Evolutionary conservation across 2,113 vertebrate genomes (phyloP), one percentile per base, ranked within the genome.

Genomic region (Thinocorus orbignyianus): DNA sequence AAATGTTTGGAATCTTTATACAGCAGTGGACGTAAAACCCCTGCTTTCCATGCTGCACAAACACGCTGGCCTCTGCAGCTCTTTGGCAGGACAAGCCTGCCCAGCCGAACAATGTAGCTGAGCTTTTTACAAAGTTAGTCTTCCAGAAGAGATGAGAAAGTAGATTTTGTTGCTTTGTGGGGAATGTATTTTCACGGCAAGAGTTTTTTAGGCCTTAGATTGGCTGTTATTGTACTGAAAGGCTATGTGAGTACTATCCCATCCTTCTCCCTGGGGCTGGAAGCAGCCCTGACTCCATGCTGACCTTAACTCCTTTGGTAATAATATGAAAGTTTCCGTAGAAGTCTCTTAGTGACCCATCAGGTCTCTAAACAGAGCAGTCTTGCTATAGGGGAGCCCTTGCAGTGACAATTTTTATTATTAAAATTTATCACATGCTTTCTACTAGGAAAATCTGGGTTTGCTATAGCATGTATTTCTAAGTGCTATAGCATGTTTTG

Each of bases 71-170:
- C 28, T 86, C 80, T 64, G 64, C 51, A 81, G 58, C 26, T 58
- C 37, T 95, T 23, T 57, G 65, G 66, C 49, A 54, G 69, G 39
- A 61, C 30, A 28, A 65, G 41, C 66, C 33, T 66, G 68, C 25
- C 61, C 48, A 64, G 46, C 23, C 4, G 11, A 83, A 90, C 71
- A 90, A 92, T 54, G 76, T 3, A 73, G 88, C 31, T 55, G 58
- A 88, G 79, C 66, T 82, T 89, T 94, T 86, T 31, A 88, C 74
- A 82, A 61, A 91, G 87, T 90, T 91, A 90, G 62, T 76, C 92
- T 96, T 96, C 88, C 91, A 93, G 93, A 96, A 95, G 79, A 80
- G 93, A 88, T 93, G 66, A 92, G 87, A 90, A 90, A 94, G 71
- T 74, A 82, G 84, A 95, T 89, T 73, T 55, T 94, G 41, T n/a